These are phyloP conservation scores for Notoglanidium macrostoma DNA, from an alignment of 2,797 vertebrate genomes.

Conservation along the genomic window DNA sequence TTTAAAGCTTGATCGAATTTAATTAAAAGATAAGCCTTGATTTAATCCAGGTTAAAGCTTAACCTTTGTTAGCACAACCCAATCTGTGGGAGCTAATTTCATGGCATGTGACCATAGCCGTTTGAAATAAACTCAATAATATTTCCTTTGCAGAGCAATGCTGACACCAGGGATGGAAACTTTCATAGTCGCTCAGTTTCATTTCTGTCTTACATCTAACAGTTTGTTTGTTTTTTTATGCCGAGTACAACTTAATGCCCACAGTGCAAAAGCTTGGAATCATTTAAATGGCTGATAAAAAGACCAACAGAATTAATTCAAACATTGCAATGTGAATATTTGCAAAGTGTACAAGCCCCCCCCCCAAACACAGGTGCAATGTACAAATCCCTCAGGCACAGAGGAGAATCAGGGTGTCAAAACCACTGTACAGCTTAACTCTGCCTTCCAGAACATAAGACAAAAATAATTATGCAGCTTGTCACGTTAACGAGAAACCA, in stretches of 20 bases:
- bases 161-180: neutral
- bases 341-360: neutral
- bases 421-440: slow-evolving; percentile 44
- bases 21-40: neutral
- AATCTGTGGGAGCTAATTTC: neutral
- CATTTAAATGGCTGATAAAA: neutral
- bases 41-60: neutral
- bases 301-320: too few relatives aligned
- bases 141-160: neutral
- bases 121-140: neutral
- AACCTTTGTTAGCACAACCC: neutral
- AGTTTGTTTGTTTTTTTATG: neutral
- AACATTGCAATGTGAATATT: neutral
- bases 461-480: neutral
- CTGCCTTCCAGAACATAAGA: slow-evolving; percentile 21
- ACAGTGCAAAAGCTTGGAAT: neutral
- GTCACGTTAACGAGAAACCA: neutral
- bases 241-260: neutral
- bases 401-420: neutral
- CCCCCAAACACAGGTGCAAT: slow-evolving; percentile 43
- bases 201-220: slow-evolving; percentile 2
- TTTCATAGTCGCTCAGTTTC: slow-evolving; percentile 23
- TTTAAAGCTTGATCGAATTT: too few relatives aligned
- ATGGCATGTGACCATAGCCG: slow-evolving; percentile 9
- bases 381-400: slow-evolving; percentile 24